Evolutionary conservation across 1,140 invertebrate genomes (phyloP).

Genomic region (Drosophila ohnishii): DNA sequence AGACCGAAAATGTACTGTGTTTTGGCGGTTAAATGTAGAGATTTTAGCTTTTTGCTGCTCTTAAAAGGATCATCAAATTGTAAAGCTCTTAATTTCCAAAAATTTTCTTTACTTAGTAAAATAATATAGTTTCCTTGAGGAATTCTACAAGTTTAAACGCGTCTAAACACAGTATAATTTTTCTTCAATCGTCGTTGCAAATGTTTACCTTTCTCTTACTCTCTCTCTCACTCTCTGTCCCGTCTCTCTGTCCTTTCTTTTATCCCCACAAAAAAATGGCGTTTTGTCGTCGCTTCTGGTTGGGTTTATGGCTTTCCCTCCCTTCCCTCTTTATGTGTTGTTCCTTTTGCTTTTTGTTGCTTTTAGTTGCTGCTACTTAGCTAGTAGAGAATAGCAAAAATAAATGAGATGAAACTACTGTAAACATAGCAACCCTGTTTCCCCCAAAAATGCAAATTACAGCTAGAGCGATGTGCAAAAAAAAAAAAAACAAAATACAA

Average conservation of each 20-base stretch:
- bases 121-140: too few species aligned
- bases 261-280: slow-evolving; percentile 1
- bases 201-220: slow-evolving; percentile 2
- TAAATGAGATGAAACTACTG: slow-evolving; percentile 26
- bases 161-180: slow-evolving; percentile 10
- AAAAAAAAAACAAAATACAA: slow-evolving; percentile 13
- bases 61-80: neutral
- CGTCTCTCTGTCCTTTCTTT: slow-evolving; percentile 9
- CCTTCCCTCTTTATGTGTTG: slow-evolving; percentile 19
- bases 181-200: neutral
- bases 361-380: slow-evolving; percentile 47
- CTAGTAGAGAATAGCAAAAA: slow-evolving; percentile 36
- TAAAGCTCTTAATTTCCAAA: neutral
- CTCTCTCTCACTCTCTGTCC: slow-evolving; percentile 9
- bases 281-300: slow-evolving; percentile 23
- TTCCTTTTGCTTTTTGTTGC: slow-evolving; percentile 32
- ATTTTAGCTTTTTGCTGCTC: neutral
- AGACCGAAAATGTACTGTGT: slow-evolving; percentile 12
- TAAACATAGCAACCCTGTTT: slow-evolving; percentile 23
- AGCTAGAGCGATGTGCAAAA: slow-evolving; percentile 54
- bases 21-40: neutral
- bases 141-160: neutral
- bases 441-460: slow-evolving; percentile 1
- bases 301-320: slow-evolving; percentile 24
- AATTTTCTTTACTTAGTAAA: neutral